Evolutionary conservation across 2,888 invertebrate species (phyloP), one percentile per base, ranked within the genome.

Genomic region (Sarcophaga variegata): DNA sequence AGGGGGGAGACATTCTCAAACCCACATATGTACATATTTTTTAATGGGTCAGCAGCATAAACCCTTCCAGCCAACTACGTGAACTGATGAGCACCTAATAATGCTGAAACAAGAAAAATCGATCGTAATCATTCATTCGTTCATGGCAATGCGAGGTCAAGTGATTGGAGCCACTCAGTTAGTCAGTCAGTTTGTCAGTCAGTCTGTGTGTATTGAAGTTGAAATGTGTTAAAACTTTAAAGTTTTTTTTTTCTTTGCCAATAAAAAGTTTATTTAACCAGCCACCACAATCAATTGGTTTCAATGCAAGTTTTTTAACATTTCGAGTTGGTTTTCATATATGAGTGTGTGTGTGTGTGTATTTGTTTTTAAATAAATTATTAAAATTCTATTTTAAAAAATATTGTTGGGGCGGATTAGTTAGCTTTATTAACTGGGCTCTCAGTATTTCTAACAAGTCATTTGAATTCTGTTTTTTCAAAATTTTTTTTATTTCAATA

Each of bases 351-450:
- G 49, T 49, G 11, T 49, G 11, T 49, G 11, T 49, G 49, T 49
- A 1, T 11, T 11, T 49, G 49, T 54, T 66, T 66, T 27, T 27
- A 2, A 71, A 54, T 79, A 20, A 54, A 62, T 27, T 14, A 71
- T 64, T 79, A 11, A 27, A 62, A 62, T 62, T 62, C 10, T 64
- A 63, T n/a, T 64, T 63, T 47, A 69, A 12, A 62, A 72, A 62
- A 62, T 79, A 79, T 49, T 83, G 78, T 78, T 83, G 83, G 83
- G 83, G 83, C 83, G 83, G 83, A 83, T 83, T 83, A 83, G 83
- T 83, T 78, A 83, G 83, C 83, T 80, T 84, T 84, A 70, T 59
- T 75, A 79, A 84, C 79, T 83, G 69, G 83, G 78, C 83, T 79
- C 79, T 74, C 83, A 79, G 83, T 75, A 69, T 54, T 69, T 79